Base-by-base conservation (phyloP, 2,113 vertebrate genomes). In the Oxygymnocypris stewartii region DNA sequence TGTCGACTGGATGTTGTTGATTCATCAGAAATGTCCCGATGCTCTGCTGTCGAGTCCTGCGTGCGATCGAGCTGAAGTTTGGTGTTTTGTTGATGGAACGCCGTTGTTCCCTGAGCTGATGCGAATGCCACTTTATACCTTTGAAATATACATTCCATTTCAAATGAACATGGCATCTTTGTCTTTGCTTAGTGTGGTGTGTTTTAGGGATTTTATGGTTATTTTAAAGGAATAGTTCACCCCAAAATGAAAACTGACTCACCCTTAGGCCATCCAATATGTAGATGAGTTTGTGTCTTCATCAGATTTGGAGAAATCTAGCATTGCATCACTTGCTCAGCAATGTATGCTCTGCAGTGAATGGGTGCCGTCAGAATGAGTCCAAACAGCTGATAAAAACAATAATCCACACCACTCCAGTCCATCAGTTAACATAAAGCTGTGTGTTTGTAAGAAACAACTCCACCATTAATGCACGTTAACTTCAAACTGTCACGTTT, bases 141-240 rank as follows among this genome's bases (percentile, higher is more conserved):
- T 93, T 92, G 88, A 93, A 95, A 93, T 89, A 95, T 94, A 94
- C 96, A 97, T 96, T 97, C 95, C 96, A 96, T 96, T 96, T 96
- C 94, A 95, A 95, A 96, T 95, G 95, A 95, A 93, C 79, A 69
- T 79, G 47, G 82, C 76, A 44, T 89, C 4, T 20, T 92, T 88
- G 90, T 82, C 61, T 87, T 89, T 90, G 47, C 90, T 85, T 67
- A 6, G 18, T 85, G 35, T 5, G 13, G 10, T 57, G 25, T 49
- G 37, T 47, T 77, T 16, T 18, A 14, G 23, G 23, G n/a, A 5
- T 77, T 47, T 31, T 6, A 1, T 28, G 49, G 14, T n/a, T n/a
- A 61, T 6, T 49, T 49, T 76, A 13, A 67, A 31, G 28, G 12
- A 67, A 28, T 4, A 31, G 63, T 31, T 31, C 28, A 31, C 28